Evolutionary conservation across 2,797 vertebrate species (phyloP).

Genomic region (Borostomias antarcticus): DNA sequence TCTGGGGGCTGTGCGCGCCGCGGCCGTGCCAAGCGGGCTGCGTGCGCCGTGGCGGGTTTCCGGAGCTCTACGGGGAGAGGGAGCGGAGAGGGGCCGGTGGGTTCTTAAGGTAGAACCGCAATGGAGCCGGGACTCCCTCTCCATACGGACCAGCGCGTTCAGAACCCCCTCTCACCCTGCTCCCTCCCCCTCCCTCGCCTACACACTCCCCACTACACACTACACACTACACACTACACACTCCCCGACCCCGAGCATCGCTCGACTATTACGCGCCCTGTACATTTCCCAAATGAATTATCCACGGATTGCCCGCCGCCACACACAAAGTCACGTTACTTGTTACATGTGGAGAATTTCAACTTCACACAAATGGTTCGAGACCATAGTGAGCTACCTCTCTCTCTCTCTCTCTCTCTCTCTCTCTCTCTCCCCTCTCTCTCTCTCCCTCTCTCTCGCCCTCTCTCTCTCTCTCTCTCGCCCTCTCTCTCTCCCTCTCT

Average conservation of each 20-base stretch:
- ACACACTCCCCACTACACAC: not conserved
- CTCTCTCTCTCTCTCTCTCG: too few species aligned
- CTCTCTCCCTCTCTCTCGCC: too few species aligned
- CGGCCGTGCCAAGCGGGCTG: slow-evolving; percentile 57
- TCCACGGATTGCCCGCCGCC: slow-evolving; percentile 4
- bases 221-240: not conserved
- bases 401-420: too few species aligned
- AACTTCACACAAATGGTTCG: too few species aligned
- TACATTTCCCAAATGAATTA: slow-evolving; percentile 2
- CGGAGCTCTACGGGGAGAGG: slow-evolving; percentile 46
- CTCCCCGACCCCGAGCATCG: not conserved
- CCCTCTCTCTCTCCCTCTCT: too few species aligned
- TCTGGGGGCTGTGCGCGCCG: slow-evolving; percentile 42
- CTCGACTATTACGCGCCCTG: not conserved
- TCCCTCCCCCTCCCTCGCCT: slow-evolving; percentile 27
- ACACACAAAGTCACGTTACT: not conserved
- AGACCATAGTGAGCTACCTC: too few species aligned
- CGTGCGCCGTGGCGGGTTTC: slow-evolving; percentile 53
- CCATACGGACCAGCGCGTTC: not conserved
- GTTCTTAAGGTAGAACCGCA: slow-evolving; percentile 70
- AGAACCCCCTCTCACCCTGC: slow-evolving; percentile 43
- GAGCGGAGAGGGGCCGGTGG: slow-evolving; percentile 58
- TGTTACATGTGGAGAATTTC: too few species aligned
- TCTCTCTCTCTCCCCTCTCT: too few species aligned
- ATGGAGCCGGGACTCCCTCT: not conserved